Percentiles rank a stretch among this genome's conserved stretches.
phyloP scores from a whole-genome alignment of 2,113 vertebrate species.

The Tenrec ecaudatus region DNA sequence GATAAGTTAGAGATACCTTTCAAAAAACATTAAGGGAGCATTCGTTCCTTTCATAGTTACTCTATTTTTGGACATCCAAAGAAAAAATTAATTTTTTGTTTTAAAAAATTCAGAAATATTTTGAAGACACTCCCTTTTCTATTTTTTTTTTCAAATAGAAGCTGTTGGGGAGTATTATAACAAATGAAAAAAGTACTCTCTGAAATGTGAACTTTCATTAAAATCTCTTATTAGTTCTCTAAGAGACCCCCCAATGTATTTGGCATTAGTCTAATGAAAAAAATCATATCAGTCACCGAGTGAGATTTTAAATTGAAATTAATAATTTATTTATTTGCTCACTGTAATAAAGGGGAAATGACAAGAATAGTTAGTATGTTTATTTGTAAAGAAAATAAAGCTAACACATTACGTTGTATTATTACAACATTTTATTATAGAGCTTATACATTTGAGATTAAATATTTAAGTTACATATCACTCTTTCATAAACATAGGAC shows the following conservation, averaged over 20 bases:
- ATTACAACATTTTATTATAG: constrained; percentile 35
- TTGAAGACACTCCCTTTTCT: background rate
- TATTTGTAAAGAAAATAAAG: constrained; percentile 54
- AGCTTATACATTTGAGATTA: constrained; percentile 52
- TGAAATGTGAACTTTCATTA: constrained; percentile 34
- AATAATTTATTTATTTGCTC: constrained; percentile 63
- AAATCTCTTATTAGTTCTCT: background rate
- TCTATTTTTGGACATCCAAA: background rate
- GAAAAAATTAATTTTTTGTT: constrained; percentile 33
- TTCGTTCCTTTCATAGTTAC: background rate
- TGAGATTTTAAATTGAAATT: constrained; percentile 61
- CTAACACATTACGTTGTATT: background rate
- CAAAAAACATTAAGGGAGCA: constrained; percentile 10
- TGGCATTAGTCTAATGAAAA: constrained; percentile 24
- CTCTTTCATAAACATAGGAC: constrained; percentile 40
- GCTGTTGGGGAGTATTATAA: background rate
- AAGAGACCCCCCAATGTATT: background rate
- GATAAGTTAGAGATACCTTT: background rate
- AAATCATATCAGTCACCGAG: constrained; percentile 11
- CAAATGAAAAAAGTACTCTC: constrained; percentile 37
- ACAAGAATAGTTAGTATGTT: constrained; percentile 23
- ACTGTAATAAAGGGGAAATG: constrained; percentile 55
- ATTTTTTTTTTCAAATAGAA: constrained; percentile 19
- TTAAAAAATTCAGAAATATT: constrained; percentile 34
- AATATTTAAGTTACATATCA: constrained; percentile 65